phyloP scores from a whole-genome alignment of 2,113 vertebrate genomes.

The Hylia prasina region DNA sequence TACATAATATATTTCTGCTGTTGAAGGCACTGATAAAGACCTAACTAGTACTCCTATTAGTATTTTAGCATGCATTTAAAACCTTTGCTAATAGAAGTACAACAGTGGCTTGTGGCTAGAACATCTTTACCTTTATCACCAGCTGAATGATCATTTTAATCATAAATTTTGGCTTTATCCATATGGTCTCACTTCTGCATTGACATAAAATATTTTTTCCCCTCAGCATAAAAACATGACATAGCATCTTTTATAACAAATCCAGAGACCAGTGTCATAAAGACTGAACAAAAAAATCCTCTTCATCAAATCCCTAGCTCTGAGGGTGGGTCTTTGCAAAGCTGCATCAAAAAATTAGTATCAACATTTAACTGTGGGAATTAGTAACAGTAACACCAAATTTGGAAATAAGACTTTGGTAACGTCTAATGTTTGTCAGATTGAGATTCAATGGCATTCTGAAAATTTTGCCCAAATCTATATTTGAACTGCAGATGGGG shows the following conservation, averaged over 20 bases:
- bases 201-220: background rate
- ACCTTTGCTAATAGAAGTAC: background rate
- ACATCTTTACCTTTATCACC: background rate
- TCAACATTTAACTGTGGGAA: background rate
- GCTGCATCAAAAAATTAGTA: background rate
- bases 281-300: background rate
- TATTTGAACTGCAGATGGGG: background rate
- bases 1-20: background rate
- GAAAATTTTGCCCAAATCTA: background rate
- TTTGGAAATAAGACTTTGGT: background rate
- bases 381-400: background rate
- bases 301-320: background rate
- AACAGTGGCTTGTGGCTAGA: background rate
- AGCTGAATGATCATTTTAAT: background rate
- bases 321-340: background rate
- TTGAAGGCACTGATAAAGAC: background rate
- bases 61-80: background rate
- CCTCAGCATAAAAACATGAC: background rate
- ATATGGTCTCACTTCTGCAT: background rate
- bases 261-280: background rate
- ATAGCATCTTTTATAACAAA: background rate
- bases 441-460: background rate
- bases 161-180: background rate
- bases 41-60: background rate
- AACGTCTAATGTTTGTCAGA: background rate